These are phyloP conservation scores for Dinomys branickii DNA, from an alignment of 2,113 vertebrate species.

Conservation along the genomic window DNA sequence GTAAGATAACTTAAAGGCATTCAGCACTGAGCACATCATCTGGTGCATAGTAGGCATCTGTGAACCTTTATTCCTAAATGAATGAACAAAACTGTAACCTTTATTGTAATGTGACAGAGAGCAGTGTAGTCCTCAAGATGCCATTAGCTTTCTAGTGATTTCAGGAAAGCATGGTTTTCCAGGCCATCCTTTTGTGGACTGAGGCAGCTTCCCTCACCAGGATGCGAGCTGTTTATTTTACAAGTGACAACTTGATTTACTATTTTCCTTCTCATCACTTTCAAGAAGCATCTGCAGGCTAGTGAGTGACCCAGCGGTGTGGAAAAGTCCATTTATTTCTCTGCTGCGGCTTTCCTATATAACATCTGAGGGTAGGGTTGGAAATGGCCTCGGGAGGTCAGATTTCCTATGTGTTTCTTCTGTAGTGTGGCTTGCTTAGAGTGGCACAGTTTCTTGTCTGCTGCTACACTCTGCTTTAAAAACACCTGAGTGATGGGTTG, in stretches of 20 bases:
- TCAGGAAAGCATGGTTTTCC: slow-evolving; percentile 65
- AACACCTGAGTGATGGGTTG: neutral
- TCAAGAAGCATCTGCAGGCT: slow-evolving; percentile 65
- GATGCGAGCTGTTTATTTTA: slow-evolving; percentile 77
- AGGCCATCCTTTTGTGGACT: slow-evolving; percentile 63
- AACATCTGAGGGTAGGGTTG: slow-evolving; percentile 26
- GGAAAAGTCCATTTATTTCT: slow-evolving; percentile 74
- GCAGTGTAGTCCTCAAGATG: slow-evolving; percentile 36
- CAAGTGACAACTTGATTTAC: slow-evolving; percentile 76
- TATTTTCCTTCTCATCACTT: slow-evolving; percentile 76
- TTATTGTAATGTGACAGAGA: slow-evolving; percentile 48
- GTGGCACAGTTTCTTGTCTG: neutral
- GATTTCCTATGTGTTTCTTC: slow-evolving; percentile 40
- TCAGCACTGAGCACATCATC: neutral
- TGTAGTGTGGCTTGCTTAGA: neutral
- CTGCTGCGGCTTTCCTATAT: slow-evolving; percentile 5
- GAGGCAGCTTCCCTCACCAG: slow-evolving; percentile 64
- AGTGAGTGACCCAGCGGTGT: slow-evolving; percentile 64
- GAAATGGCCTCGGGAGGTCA: slow-evolving; percentile 48
- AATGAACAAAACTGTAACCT: slow-evolving; percentile 40
- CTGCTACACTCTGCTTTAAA: neutral
- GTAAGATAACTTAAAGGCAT: neutral
- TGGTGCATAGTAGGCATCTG: neutral
- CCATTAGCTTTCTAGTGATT: slow-evolving; percentile 72
- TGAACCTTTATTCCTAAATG: slow-evolving; percentile 59